Conservation (phyloP, 1,140 invertebrate genomes). For the Drosophila mojavensis region DNA sequence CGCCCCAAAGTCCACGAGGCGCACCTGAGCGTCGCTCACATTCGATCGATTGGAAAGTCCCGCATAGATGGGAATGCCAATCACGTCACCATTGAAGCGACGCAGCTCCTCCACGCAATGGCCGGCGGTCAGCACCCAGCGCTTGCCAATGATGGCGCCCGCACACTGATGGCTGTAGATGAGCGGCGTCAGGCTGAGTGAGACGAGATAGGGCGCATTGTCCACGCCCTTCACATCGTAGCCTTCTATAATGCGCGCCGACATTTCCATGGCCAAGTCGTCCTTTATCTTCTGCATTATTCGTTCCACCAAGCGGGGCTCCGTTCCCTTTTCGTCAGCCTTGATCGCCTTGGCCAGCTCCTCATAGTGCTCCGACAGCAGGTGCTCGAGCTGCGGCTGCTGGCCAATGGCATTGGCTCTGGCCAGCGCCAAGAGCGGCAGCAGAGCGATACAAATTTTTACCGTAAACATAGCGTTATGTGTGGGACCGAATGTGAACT, state of each 20-base stretch:
- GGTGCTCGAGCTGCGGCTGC: slow-evolving; percentile 30
- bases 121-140: slow-evolving; percentile 86
- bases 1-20: slow-evolving; percentile 68
- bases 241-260: slow-evolving; percentile 61
- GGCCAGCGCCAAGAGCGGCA: slow-evolving; percentile 44
- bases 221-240: slow-evolving; percentile 71
- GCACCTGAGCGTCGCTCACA: slow-evolving; percentile 60
- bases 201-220: slow-evolving; percentile 86
- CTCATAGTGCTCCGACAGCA: slow-evolving; percentile 34
- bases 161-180: slow-evolving; percentile 87
- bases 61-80: slow-evolving; percentile 64
- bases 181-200: slow-evolving; percentile 84
- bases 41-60: slow-evolving; percentile 69
- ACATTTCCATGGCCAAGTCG: slow-evolving; percentile 25
- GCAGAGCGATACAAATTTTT: no score
- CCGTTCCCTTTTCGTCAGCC: background rate
- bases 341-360: slow-evolving; percentile 6
- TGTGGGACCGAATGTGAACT: slow-evolving; percentile 21
- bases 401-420: slow-evolving; percentile 25
- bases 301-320: slow-evolving; percentile 13
- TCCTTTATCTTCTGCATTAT: slow-evolving; percentile 3
- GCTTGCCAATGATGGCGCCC: slow-evolving; percentile 86
- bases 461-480: slow-evolving; percentile 34
- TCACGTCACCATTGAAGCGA: slow-evolving; percentile 38
- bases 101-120: slow-evolving; percentile 84